Evolutionary conservation across 2,888 invertebrate genomes (phyloP), one percentile per base, ranked within the genome.

Genomic region (Branchellion lobata): DNA sequence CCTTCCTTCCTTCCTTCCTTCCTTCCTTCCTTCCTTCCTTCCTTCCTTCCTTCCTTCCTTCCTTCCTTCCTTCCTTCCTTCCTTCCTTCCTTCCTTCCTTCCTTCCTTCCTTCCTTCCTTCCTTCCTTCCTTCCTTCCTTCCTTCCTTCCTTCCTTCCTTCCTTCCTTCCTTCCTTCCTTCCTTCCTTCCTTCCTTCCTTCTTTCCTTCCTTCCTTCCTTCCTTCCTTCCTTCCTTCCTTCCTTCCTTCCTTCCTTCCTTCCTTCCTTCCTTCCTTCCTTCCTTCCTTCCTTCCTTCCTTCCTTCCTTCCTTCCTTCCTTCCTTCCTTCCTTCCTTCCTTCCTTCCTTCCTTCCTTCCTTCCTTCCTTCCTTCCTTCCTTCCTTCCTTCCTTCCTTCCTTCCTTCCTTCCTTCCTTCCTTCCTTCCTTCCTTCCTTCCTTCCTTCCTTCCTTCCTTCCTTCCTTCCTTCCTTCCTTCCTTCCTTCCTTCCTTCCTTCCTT

Each of bases 381-480:
- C 27, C 68, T 68, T 21, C 27, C 68, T 68, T 21, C 27, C 68
- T 68, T 21, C 27, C 68, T 68, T 21, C 27, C 68, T 68, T 21
- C 27, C 68, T 68, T 21, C 27, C 68, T 68, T 21, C 27, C 68
- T 68, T 21, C 68, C 68, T 68, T 21, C 68, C 68, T 68, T 21
- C 68, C 68, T 68, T 21, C 68, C 68, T 68, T 21, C 68, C 68
- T 68, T 21, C 68, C 68, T 68, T 21, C 68, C 68, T 68, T 21
- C 68, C 68, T 68, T 21, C 68, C 68, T 68, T 21, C 68, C 68
- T 68, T 21, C 68, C 68, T 68, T 21, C 68, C 68, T 68, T 21
- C 68, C 68, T 21, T n/a, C 51, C 71, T 40, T 5, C 78, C 36
- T 36, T 51, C 69, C 57, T 69, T 71, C 40, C 69, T 34, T n/a